Base-by-base conservation (phyloP, 2,113 vertebrate genomes). In the Forbesichthys agassizii region DNA sequence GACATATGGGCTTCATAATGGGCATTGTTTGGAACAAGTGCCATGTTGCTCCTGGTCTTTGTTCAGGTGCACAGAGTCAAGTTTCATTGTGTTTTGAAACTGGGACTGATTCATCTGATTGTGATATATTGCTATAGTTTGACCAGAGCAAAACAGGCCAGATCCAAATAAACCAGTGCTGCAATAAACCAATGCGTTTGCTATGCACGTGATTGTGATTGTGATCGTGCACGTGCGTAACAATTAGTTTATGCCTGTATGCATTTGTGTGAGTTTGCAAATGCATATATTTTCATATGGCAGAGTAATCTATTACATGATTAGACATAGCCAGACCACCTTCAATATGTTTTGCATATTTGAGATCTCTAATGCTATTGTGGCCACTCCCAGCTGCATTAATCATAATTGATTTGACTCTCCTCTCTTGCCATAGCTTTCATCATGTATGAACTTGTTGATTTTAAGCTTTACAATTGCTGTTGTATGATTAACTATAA, bases 121-220 rank as follows among this genome's bases (percentile, higher is more conserved):
- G 13, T 74, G 72, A 82, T 75, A 48, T 83, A 71, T 64, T 57
- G 49, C 67, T 20, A 2, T 69, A 62, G 57, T 56, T 75, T 65
- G 56, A 69, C 68, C 69, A 59, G 78, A 66, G 63, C 49, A 9
- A 72, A 76, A 58, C 59, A 16, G 8, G 9, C 27, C 56, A 27
- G 60, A 64, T 59, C 68, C 64, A 27, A 64, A 61, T 58, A 56
- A 55, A 55, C 53, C 53, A 52, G 27, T 27, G 61, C 60, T 54
- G 48, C 61, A 68, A 64, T 33, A 58, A 13, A 74, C 71, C 71
- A 58, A 33, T 11, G 3, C 56, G 13, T 20, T 53, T 11, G 56
- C 64, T 51, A 3, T 59, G 57, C 11, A 8, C 47, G 14, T 48
- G 61, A 46, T 46, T 68, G 48, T 33, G 33, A 36, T n/a, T 27